phyloP scores from a whole-genome alignment of 1,140 invertebrate genomes.

The Ceratitis capitata region DNA sequence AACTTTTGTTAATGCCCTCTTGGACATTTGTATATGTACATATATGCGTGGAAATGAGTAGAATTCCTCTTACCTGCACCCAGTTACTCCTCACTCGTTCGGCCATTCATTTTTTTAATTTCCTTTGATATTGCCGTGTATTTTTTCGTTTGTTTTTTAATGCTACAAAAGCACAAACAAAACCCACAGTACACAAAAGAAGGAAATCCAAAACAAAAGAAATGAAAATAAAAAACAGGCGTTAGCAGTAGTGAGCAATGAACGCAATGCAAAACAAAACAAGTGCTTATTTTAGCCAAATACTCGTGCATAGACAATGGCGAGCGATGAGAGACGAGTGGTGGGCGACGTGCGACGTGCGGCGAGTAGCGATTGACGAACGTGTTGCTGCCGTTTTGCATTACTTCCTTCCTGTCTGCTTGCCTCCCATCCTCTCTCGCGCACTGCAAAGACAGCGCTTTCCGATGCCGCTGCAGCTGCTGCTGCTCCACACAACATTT shows the following conservation, averaged over 20 bases:
- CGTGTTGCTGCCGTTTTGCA: background rate
- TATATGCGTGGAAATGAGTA: background rate
- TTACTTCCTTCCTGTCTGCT: background rate
- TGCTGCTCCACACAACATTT: slow-evolving; percentile 17
- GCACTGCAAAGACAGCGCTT: no score
- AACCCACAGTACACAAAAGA: background rate
- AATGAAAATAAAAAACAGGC: background rate
- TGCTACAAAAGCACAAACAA: slow-evolving; percentile 17
- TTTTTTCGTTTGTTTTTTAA: no score
- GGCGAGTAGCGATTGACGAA: background rate
- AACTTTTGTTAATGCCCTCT: no score
- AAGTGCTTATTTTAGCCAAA: slow-evolving; percentile 14
- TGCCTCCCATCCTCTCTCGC: no score
- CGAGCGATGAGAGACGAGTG: background rate
- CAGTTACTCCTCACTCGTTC: background rate
- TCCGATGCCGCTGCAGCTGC: background rate
- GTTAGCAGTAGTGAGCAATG: background rate
- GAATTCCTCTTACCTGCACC: background rate
- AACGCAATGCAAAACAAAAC: slow-evolving; percentile 7
- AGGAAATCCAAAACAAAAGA: background rate
- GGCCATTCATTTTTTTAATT: background rate
- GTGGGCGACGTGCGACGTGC: background rate
- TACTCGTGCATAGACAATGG: background rate
- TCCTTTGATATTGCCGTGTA: background rate
- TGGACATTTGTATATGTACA: background rate